Base-by-base conservation (phyloP, 2,888 invertebrate genomes). In the Megaustenia siamemsis region DNA sequence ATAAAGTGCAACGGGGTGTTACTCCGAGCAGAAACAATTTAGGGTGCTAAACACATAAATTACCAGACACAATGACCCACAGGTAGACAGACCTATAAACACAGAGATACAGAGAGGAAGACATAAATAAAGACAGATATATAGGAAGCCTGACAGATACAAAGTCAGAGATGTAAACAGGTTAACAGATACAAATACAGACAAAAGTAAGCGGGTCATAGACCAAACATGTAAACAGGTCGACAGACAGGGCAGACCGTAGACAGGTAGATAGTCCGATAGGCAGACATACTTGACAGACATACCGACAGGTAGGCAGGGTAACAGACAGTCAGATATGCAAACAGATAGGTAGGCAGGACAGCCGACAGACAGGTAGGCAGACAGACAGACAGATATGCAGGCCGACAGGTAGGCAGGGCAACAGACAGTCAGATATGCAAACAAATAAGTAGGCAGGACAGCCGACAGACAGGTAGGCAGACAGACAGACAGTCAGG, bases 401-500 rank as follows among this genome's bases (percentile, higher is more conserved):
- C n/a, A n/a, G n/a, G n/a, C n/a, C n/a, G n/a, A n/a, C n/a, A n/a
- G n/a, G n/a, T n/a, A n/a, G n/a, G n/a, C 4, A 28, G 35, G n/a
- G 21, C n/a, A 3, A 68, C 8, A 68, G 68, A 68, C 32, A 32
- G 68, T 10, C 21, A 35, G 68, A 68, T n/a, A 68, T 5, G 32
- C 5, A 68, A 18, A 35, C 21, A 68, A 35, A 35, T 35, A 68
- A 6, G 15, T 35, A 68, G 68, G 32, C 40, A 73, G 24, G 43
- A 6, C 10, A 10, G 43, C 24, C 40, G 40, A 73, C n/a, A 73
- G 28, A 45, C 73, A 76, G 21, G 35, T 32, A 76, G 8, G 56
- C 75, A 76, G 32, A 56, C 56, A 12, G 53, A 76, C n/a, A 53
- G 35, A 76, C 28, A 76, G 32, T 56, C 28, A 76, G 15, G 56